Conservation (phyloP, 2,113 vertebrate genomes). For the Chionodraco myersi region DNA sequence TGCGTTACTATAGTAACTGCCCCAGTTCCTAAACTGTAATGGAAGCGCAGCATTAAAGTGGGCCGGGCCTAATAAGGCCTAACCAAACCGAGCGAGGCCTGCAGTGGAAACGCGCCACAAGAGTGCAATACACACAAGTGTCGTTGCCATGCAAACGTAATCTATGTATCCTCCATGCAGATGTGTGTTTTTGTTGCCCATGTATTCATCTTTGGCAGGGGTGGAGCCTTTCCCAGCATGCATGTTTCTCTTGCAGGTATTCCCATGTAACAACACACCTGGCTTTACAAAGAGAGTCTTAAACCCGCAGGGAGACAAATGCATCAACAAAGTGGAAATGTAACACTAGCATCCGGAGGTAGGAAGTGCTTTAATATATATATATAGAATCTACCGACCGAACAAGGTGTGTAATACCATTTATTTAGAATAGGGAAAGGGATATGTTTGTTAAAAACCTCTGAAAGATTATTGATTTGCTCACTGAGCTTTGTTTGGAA, state of each 20-base stretch:
- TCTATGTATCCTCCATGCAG: neutral
- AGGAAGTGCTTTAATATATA: neutral
- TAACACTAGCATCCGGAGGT: neutral
- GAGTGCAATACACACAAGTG: neutral
- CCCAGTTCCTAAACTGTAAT: too few relatives aligned
- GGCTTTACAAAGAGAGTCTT: constrained; percentile 21
- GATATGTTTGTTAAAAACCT: neutral
- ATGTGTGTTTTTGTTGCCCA: neutral
- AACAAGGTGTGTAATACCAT: neutral
- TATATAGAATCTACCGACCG: neutral
- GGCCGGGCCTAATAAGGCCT: too few relatives aligned
- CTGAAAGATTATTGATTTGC: neutral
- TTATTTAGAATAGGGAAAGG: neutral
- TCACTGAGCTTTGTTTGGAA: constrained; percentile 15
- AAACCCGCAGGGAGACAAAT: neutral
- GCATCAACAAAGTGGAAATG: neutral
- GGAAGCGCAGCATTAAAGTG: too few relatives aligned
- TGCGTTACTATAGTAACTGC: too few relatives aligned
- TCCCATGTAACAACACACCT: constrained; percentile 22
- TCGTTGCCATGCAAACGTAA: neutral
- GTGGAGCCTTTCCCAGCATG: constrained; percentile 20
- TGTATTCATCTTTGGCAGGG: neutral
- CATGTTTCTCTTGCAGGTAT: constrained; percentile 22
- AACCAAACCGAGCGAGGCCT: too few relatives aligned
- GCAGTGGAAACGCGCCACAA: too few relatives aligned